Conservation (phyloP, 2,113 vertebrate genomes). For the Sinocyclocheilus rhinocerous region DNA sequence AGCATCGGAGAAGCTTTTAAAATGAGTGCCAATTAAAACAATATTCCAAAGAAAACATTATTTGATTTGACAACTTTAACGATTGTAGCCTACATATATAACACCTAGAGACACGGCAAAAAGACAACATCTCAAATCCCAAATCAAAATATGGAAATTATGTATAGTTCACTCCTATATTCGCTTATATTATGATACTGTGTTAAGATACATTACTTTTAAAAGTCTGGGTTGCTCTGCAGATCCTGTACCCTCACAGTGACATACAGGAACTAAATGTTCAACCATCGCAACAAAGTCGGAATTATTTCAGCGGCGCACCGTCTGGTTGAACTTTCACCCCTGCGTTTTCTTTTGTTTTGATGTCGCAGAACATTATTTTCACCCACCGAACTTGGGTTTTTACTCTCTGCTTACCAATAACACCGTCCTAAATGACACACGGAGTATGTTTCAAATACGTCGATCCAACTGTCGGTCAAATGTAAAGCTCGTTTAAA, state of each 20-base stretch:
- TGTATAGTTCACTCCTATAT: neutral
- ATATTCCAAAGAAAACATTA: neutral
- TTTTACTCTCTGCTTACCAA: neutral
- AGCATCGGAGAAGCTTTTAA: neutral
- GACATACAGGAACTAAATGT: slow-evolving; percentile 43
- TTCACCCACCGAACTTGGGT: neutral
- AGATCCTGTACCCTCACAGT: neutral
- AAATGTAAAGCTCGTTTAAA: slow-evolving; percentile 18
- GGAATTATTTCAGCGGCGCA: slow-evolving; percentile 53
- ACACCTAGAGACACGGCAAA: no score
- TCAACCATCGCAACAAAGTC: neutral
- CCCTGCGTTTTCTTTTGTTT: slow-evolving; percentile 65
- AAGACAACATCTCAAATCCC: neutral
- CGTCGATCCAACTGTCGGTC: neutral
- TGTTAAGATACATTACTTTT: neutral
- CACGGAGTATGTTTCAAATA: neutral
- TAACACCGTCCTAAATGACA: neutral
- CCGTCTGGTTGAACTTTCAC: slow-evolving; percentile 64
- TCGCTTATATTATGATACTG: neutral
- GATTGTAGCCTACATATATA: neutral
- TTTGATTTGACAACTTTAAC: neutral
- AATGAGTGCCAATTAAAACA: neutral
- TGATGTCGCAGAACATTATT: slow-evolving; percentile 51
- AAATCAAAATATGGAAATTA: neutral
- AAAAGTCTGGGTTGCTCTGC: neutral